phyloP scores from a whole-genome alignment of 2,797 vertebrate species.

The Chiloscyllium punctatum region DNA sequence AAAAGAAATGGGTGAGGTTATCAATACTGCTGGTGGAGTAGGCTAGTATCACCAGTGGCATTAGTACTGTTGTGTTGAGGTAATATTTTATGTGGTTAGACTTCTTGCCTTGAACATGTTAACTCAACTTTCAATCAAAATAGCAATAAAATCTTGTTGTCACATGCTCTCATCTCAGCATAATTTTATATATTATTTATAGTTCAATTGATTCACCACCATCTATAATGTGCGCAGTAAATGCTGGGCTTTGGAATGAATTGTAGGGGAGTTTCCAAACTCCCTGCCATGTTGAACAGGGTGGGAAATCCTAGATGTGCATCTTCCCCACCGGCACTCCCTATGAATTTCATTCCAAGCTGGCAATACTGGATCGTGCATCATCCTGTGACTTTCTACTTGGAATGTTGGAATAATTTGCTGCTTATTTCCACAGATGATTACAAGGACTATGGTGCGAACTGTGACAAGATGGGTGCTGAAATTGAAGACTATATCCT shows the following conservation, averaged over 20 bases:
- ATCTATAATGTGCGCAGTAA: neutral
- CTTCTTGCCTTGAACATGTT: neutral
- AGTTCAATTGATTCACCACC: neutral
- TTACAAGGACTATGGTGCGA: conserved; percentile 77
- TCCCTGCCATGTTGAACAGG: neutral
- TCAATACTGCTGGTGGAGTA: neutral
- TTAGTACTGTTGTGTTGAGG: neutral
- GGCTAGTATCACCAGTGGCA: neutral
- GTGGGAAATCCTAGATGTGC: neutral
- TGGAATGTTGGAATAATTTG: neutral
- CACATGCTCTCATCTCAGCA: neutral
- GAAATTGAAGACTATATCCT: conserved; percentile 99
- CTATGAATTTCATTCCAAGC: neutral
- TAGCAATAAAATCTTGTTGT: too few relatives aligned
- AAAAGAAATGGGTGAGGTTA: neutral
- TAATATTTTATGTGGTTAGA: neutral
- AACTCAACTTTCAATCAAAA: neutral
- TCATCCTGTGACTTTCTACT: neutral
- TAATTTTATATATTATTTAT: neutral
- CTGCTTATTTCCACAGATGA: conserved; percentile 62
- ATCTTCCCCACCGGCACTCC: neutral
- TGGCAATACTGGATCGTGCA: neutral
- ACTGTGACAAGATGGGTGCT: conserved; percentile 85
- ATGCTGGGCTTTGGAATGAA: neutral
- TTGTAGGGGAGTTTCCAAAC: neutral